Evolutionary conservation across 2,113 vertebrate species (phyloP).

Genomic region (Albula glossodonta): DNA sequence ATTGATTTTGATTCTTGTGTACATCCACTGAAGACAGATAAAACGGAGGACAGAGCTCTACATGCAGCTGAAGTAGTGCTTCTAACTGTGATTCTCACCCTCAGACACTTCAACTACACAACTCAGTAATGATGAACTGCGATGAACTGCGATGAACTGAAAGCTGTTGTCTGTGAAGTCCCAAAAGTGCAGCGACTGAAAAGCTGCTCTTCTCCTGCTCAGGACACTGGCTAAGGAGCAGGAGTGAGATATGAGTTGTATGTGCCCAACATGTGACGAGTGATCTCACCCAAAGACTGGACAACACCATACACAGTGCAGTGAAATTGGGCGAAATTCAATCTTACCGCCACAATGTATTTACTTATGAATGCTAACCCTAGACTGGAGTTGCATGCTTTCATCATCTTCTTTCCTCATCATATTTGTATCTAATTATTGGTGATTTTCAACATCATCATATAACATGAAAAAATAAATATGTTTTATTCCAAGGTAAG

Average conservation of each 20-base stretch:
- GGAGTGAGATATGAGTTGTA: not conserved
- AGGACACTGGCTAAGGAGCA: not conserved
- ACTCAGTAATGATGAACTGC: not conserved
- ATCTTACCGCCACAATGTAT: not conserved
- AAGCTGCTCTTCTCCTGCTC: not conserved
- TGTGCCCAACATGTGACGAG: not conserved
- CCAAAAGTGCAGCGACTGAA: not conserved
- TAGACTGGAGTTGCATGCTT: not conserved
- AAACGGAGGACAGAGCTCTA: not conserved
- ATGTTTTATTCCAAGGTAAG: not conserved
- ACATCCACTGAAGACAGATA: not conserved
- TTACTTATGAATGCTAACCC: not conserved
- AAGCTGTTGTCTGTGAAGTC: not conserved
- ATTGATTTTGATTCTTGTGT: constrained; percentile 52
- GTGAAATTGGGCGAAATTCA: not conserved
- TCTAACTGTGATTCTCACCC: not conserved
- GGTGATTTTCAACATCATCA: not conserved
- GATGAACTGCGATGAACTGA: too few species aligned
- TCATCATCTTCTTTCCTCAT: not conserved
- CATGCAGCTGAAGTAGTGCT: not conserved
- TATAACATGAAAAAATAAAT: not conserved
- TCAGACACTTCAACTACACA: not conserved
- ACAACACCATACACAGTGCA: not conserved
- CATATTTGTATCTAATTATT: not conserved
- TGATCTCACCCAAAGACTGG: not conserved